A percentile compares a stretch with the other conserved stretches of the same genome.
These are phyloP conservation scores for Drosophila peninsularis DNA, from an alignment of 2,888 invertebrate species.

Conservation along the genomic window DNA sequence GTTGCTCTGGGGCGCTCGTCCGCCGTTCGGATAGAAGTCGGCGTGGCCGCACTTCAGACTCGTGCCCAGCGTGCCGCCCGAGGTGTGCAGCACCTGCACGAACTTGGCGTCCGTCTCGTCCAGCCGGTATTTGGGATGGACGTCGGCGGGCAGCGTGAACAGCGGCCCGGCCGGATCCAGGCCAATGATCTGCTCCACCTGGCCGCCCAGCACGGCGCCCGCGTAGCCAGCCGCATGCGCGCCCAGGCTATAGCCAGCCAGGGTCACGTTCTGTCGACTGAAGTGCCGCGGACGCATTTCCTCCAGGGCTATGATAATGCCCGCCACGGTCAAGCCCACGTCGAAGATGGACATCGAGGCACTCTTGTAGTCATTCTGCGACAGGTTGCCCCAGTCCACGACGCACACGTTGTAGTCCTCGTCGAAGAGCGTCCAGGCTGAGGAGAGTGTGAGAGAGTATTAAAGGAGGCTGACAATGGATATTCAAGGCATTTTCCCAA, in stretches of 20 bases:
- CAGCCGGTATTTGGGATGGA: conserved; percentile 78
- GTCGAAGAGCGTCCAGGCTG: conserved; percentile 82
- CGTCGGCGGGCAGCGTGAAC: conserved; percentile 82
- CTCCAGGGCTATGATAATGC: conserved; percentile 81
- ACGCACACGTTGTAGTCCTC: conserved; percentile 81
- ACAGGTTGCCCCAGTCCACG: conserved; percentile 83
- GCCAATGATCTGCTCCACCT: conserved; percentile 83
- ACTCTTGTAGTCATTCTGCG: conserved; percentile 81
- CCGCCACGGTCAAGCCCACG: conserved; percentile 83
- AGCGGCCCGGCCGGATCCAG: conserved; percentile 84
- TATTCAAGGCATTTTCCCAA: too few relatives aligned
- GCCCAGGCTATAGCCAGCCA: conserved; percentile 84
- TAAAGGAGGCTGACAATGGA: too few relatives aligned
- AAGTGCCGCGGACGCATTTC: conserved; percentile 69
- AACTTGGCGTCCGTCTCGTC: conserved; percentile 82
- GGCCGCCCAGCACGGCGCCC: conserved; percentile 77
- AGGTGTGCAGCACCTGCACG: conserved; percentile 84
- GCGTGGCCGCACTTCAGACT: conserved; percentile 82
- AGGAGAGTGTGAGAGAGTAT: too few relatives aligned
- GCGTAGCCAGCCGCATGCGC: conserved; percentile 84
- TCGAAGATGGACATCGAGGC: conserved; percentile 83
- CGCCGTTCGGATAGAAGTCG: conserved; percentile 84
- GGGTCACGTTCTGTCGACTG: conserved; percentile 78
- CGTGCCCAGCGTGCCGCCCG: conserved; percentile 82
- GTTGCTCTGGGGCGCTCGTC: conserved; percentile 81